A percentile compares a stretch with the other conserved stretches of the same genome.
Conservation (phyloP, 2,888 invertebrate genomes). For the Platycheirus rosarum region DNA sequence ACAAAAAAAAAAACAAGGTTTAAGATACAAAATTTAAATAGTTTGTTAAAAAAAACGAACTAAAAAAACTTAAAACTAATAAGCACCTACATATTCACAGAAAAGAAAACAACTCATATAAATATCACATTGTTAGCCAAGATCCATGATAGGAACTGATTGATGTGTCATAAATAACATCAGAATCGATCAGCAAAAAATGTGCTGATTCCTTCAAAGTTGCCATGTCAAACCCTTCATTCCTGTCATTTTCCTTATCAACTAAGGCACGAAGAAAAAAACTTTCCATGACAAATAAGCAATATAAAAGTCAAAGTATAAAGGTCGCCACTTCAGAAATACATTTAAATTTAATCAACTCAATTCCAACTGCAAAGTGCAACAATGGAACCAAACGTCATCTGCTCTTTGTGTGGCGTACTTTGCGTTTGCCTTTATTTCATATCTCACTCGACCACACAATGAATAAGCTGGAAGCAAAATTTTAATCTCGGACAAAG, state of each 20-base stretch:
- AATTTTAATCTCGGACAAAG: conserved; percentile 40
- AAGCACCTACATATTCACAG: too few species aligned
- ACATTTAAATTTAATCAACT: conserved; percentile 18
- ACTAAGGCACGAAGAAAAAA: neutral
- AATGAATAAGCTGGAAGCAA: conserved; percentile 17
- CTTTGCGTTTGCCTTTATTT: conserved; percentile 8
- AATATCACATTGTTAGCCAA: too few species aligned
- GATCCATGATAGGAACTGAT: too few species aligned
- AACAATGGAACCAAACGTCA: conserved; percentile 34
- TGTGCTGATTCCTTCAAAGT: too few species aligned
- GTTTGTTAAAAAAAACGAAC: neutral
- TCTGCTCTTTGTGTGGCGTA: conserved; percentile 25
- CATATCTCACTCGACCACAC: conserved; percentile 3
- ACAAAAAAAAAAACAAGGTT: conserved; percentile 75
- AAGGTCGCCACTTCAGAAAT: conserved; percentile 29
- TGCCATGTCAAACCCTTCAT: neutral
- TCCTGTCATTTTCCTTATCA: conserved; percentile 20
- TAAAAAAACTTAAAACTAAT: too few species aligned
- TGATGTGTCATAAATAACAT: too few species aligned
- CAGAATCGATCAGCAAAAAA: too few species aligned
- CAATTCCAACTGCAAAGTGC: neutral
- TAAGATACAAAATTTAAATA: neutral
- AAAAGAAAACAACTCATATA: too few species aligned
- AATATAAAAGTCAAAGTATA: conserved; percentile 34
- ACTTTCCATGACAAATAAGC: conserved; percentile 15